Evolutionary conservation across 1,140 invertebrate genomes (phyloP).

Genomic region (Aphaenogaster rudis): DNA sequence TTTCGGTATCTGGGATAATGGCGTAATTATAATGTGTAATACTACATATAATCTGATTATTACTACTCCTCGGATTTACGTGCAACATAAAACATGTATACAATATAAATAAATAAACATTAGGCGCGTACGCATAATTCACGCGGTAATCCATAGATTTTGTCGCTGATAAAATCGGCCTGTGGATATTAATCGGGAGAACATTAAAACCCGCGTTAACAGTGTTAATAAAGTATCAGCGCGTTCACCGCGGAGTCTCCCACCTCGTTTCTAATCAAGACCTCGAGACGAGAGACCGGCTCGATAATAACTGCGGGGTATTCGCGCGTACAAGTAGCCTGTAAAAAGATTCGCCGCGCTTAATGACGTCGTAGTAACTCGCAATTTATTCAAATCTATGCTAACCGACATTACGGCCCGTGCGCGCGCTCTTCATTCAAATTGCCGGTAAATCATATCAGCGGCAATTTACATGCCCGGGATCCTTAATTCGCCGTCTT

Average conservation of each 20-base stretch:
- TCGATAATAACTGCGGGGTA: constrained; percentile 30
- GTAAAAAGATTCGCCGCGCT: constrained; percentile 77
- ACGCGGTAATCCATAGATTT: constrained; percentile 5
- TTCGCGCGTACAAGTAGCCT: constrained; percentile 60
- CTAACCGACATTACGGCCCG: constrained; percentile 78
- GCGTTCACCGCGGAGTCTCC: background rate
- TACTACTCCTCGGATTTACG: constrained; percentile 24
- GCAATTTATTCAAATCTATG: constrained; percentile 83
- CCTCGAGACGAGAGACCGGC: background rate
- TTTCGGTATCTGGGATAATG: background rate
- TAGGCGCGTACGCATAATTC: background rate
- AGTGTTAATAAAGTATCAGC: constrained; percentile 7
- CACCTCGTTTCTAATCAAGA: background rate
- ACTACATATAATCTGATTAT: background rate
- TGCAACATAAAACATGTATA: background rate
- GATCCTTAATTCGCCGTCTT: constrained; percentile 74
- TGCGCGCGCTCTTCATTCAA: constrained; percentile 73
- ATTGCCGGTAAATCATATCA: constrained; percentile 78
- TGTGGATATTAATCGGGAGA: background rate
- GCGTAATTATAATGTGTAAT: background rate
- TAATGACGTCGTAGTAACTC: constrained; percentile 79
- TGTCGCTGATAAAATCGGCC: constrained; percentile 17
- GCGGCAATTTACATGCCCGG: constrained; percentile 74
- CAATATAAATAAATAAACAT: background rate
- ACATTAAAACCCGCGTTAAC: constrained; percentile 3